Evolutionary conservation across 1,140 invertebrate genomes (phyloP), one percentile per base, ranked within the genome.

Genomic region (Charaxes varanes): DNA sequence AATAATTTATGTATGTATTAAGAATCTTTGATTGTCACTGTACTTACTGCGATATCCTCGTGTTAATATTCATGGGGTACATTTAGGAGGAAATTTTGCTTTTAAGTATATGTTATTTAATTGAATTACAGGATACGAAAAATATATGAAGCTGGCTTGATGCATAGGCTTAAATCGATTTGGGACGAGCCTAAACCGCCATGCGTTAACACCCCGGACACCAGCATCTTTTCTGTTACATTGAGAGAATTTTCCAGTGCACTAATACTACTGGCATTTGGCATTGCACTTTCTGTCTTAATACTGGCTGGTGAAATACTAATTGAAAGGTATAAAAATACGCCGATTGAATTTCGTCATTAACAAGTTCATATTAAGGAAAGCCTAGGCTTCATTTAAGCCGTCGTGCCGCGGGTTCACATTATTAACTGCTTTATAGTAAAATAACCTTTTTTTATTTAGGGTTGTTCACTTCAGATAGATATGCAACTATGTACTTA

Each of bases 161-260:
- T 86, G 53, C 58, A 64, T 0, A 78, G 86, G 26, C 68, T 87
- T 11, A 72, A 66, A 16, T 74, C 68, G 14, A 38, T 79, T 6
- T 87, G 86, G 85, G 86, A 87, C 48, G 83, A 77, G 7, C 64
- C 70, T 0, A 85, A 82, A 41, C 86, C 86, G 2, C 68, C 58
- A 0, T 88, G 87, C 44, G 76, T 85, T 1, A 70, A 74, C 22
- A 84, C 76, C 17, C 72, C 84, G 0, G 82, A 86, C 41, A 63
- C 72, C 5, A 77, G 69, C 7, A 58, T 86, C 21, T 76, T 86
- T 23, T 70, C 68, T n/a, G 86, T 88, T 7, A 68, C 69, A 41
- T 51, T 85, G 2, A 38, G 42, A 1, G 74, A 84, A 35, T 83
- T 87, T 26, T 83, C 80, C 7, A 80, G 78, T 21, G 85, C 85